Evolutionary conservation across 2,888 invertebrate species (phyloP).

Genomic region (Macrophya annulata): DNA sequence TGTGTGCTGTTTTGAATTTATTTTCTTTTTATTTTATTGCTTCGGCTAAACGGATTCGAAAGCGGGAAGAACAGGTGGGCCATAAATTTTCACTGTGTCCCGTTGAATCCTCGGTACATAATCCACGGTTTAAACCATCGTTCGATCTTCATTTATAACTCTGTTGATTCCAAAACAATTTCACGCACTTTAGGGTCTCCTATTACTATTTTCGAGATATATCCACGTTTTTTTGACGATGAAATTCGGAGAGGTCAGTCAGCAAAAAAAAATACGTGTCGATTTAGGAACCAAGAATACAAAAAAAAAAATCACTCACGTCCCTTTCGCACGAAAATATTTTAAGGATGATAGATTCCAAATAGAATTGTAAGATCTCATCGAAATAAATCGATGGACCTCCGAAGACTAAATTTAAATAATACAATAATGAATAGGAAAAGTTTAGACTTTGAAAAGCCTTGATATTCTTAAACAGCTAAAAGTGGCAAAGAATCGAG

Average conservation of each 20-base stretch:
- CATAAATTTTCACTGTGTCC: conserved; percentile 44
- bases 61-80: conserved; percentile 55
- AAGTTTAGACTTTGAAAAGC: background rate
- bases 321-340: background rate
- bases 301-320: background rate
- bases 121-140: conserved; percentile 48
- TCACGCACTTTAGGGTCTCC: background rate
- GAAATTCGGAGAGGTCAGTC: background rate
- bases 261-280: background rate
- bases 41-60: conserved; percentile 47
- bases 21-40: conserved; percentile 39
- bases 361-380: background rate
- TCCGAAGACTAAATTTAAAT: background rate
- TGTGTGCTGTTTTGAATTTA: background rate
- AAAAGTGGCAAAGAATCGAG: conserved; percentile 53
- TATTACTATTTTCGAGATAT: background rate
- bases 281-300: background rate
- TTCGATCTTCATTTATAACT: conserved; percentile 50
- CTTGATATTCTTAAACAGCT: background rate
- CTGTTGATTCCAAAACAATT: conserved; percentile 39
- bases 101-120: conserved; percentile 53
- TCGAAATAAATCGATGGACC: background rate
- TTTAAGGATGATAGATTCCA: background rate
- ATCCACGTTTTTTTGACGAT: background rate
- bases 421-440: background rate